Evolutionary conservation across 2,797 vertebrate genomes (phyloP).

Genomic region (Pseudochaenichthys georgianus): DNA sequence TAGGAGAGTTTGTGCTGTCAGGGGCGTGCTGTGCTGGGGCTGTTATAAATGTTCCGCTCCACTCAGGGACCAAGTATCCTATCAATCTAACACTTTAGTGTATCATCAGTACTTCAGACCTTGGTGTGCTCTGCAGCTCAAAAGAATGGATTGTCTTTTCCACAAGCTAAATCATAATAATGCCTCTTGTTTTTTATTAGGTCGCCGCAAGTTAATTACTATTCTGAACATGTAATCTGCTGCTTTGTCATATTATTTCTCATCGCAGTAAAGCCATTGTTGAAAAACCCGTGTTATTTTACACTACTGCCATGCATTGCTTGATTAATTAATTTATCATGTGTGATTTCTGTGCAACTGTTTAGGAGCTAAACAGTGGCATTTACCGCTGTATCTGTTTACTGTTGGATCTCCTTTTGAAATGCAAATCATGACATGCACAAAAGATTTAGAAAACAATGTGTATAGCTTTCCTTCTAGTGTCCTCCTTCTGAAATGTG

Average conservation of each 20-base stretch:
- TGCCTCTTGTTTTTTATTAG: constrained; percentile 21
- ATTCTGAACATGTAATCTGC: constrained; percentile 10
- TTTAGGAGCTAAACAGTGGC: constrained; percentile 36
- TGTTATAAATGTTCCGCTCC: constrained; percentile 68
- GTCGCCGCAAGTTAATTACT: constrained; percentile 18
- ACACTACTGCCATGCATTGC: constrained; percentile 11
- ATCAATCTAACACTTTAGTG: constrained; percentile 74
- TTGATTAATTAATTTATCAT: constrained; percentile 38
- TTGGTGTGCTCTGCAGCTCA: constrained; percentile 49
- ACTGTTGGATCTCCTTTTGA: constrained; percentile 66
- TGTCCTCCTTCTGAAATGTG: constrained; percentile 23
- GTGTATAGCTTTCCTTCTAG: constrained; percentile 18
- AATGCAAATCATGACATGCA: constrained; percentile 62
- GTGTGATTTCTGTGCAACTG: constrained; percentile 22
- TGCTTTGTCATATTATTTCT: constrained; percentile 23
- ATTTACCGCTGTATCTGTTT: constrained; percentile 46
- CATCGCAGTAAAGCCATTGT: not conserved
- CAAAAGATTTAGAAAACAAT: constrained; percentile 36
- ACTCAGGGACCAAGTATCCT: constrained; percentile 65
- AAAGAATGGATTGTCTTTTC: constrained; percentile 40
- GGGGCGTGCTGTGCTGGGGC: constrained; percentile 54
- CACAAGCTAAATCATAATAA: constrained; percentile 35
- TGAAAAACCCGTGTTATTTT: constrained; percentile 32
- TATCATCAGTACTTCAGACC: constrained; percentile 59
- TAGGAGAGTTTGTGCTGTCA: constrained; percentile 67